A percentile compares a stretch with the other conserved stretches of the same genome.
These are phyloP conservation scores for Isoperla grammatica DNA, from an alignment of 2,888 invertebrate genomes.

Conservation along the genomic window DNA sequence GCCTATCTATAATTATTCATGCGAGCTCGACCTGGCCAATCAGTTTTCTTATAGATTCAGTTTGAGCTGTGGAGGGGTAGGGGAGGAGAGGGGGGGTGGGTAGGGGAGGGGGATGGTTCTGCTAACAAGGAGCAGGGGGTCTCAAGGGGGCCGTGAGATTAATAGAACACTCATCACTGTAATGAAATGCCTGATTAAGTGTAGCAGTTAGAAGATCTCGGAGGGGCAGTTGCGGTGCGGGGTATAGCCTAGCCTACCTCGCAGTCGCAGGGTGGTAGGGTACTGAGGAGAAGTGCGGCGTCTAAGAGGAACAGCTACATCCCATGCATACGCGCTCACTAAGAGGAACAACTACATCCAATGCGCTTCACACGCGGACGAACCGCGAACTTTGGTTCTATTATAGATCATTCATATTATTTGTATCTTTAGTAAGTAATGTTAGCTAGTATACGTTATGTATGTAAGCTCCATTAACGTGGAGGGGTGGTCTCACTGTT, in stretches of 20 bases:
- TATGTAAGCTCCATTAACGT: too few relatives aligned
- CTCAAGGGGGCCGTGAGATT: constrained; percentile 28
- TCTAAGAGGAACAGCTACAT: not conserved
- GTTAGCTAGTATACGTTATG: too few relatives aligned
- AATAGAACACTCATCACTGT: constrained; percentile 33
- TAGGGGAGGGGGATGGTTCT: constrained; percentile 4
- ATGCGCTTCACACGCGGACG: too few relatives aligned
- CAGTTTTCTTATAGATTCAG: too few relatives aligned
- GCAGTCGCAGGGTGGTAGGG: not conserved
- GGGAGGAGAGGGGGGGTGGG: not conserved
- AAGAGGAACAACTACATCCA: too few relatives aligned
- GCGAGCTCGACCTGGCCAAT: too few relatives aligned
- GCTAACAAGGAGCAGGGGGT: not conserved
- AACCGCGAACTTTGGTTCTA: too few relatives aligned
- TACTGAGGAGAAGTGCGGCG: not conserved
- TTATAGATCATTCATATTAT: too few relatives aligned
- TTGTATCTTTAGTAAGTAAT: too few relatives aligned
- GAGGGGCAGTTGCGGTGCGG: constrained; percentile 24
- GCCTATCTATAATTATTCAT: too few relatives aligned
- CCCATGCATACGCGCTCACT: too few relatives aligned
- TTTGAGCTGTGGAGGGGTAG: not conserved
- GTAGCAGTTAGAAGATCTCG: constrained; percentile 19
- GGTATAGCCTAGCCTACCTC: not conserved
- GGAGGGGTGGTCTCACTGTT: too few relatives aligned
- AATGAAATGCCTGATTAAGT: constrained; percentile 33